Base-by-base conservation (phyloP, 2,888 invertebrate genomes). In the Drosophila mettleri region DNA sequence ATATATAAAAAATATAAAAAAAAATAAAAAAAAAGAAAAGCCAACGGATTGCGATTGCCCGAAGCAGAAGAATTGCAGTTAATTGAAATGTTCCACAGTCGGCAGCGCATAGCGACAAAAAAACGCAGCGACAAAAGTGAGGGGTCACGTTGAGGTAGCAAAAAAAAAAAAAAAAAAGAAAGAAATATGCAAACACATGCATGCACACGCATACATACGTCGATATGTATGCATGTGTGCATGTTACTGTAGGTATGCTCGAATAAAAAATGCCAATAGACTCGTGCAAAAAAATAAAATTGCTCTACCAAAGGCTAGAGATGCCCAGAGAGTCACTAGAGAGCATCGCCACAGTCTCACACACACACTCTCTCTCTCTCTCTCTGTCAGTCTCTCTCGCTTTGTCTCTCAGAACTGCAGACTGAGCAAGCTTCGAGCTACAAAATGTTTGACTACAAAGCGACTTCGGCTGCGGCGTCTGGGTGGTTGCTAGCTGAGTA, bases 11-110 rank as follows among this genome's bases (percentile, higher is more conserved):
- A 78, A 75, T n/a, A n/a, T n/a, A n/a, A n/a, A n/a, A n/a, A n/a
- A n/a, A n/a, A n/a, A n/a, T n/a, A n/a, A n/a, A n/a, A n/a, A n/a
- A n/a, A n/a, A n/a, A n/a, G n/a, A n/a, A n/a, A n/a, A n/a, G n/a
- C n/a, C n/a, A 78, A 78, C 74, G 74, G 78, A 78, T 77, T 75
- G 82, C 70, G 81, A 64, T 69, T 65, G 65, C 59, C 51, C 57
- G 55, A 72, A 69, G 67, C 71, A 69, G 64, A 78, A 85, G 73
- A 83, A 82, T 84, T 89, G 90, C 90, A 90, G 79, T 90, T 90
- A 90, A 90, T 90, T 90, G 90, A 90, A 90, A 90, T 90, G 90
- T 90, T 90, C 78, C 72, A 78, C 72, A 52, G 58, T 45, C 49
- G 46, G 64, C 51, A 51, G 49, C 55, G 61, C 70, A 75, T 66